Percentiles rank a stretch among this genome's conserved stretches.
These are phyloP conservation scores for Nanorana parkeri DNA, from an alignment of 2,113 vertebrate species.

Conservation along the genomic window DNA sequence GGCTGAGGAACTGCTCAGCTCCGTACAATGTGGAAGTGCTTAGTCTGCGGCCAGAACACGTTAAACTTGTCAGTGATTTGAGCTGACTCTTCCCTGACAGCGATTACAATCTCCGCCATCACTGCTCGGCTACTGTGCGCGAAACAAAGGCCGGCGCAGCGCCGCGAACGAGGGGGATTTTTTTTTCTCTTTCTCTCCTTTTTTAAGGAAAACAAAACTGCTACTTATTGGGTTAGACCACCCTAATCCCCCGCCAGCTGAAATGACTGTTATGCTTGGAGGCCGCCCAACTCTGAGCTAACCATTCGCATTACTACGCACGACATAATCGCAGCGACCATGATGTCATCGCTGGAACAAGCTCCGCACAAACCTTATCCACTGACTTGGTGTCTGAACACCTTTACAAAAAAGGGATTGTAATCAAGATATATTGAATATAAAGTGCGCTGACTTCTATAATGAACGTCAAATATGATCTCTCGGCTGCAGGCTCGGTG, in stretches of 20 bases:
- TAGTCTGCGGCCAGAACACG: slow-evolving; percentile 28
- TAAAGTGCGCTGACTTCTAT: no score
- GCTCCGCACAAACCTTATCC: background rate
- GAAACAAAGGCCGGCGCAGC: slow-evolving; percentile 15
- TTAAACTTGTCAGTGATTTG: slow-evolving; percentile 34
- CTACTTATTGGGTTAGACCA: slow-evolving; percentile 36
- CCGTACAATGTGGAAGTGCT: slow-evolving; percentile 42
- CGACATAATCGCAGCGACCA: slow-evolving; percentile 15
- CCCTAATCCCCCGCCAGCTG: background rate
- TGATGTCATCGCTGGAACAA: slow-evolving; percentile 26
- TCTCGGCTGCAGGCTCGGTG: no score
- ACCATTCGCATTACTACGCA: slow-evolving; percentile 26
- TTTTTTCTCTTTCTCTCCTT: background rate
- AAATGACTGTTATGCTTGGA: slow-evolving; percentile 48
- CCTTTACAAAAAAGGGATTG: background rate
- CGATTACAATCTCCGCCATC: background rate
- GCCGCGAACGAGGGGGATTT: background rate
- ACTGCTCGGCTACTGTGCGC: slow-evolving; percentile 36
- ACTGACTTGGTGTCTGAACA: slow-evolving; percentile 22
- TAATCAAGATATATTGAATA: no score
- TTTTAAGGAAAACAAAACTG: slow-evolving; percentile 5
- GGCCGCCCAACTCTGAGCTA: slow-evolving; percentile 20
- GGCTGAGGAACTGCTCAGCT: background rate
- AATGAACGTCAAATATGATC: no score
- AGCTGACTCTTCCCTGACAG: slow-evolving; percentile 32